Conservation (phyloP, 2,888 invertebrate genomes). For the Azorinus chamasolen region DNA sequence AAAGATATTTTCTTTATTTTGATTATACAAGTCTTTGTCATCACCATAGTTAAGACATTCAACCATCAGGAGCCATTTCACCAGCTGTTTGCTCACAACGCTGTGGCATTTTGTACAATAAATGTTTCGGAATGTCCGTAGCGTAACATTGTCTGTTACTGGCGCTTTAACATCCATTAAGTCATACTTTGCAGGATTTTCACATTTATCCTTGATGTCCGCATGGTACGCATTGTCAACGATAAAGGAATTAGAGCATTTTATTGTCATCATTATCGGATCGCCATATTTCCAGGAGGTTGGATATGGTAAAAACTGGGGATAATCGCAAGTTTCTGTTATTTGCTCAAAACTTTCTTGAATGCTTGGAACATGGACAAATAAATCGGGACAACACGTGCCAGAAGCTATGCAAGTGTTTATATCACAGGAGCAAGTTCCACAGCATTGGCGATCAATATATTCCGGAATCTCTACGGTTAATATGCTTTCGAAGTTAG, state of each 20-base stretch:
- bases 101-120: background rate
- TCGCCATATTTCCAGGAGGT: no score
- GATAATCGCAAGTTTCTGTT: background rate
- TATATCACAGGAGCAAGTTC: background rate
- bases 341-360: background rate
- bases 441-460: background rate
- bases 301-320: no score
- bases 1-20: background rate
- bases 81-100: background rate
- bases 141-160: background rate
- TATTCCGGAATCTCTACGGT: background rate
- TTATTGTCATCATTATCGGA: no score
- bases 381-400: slow-evolving; percentile 3
- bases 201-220: background rate
- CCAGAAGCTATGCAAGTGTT: background rate
- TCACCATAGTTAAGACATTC: background rate
- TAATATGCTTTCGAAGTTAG: no score
- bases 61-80: background rate
- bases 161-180: background rate
- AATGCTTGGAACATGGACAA: background rate
- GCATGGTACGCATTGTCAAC: no score
- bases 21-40: background rate
- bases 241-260: no score
- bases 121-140: background rate
- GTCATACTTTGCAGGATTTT: background rate